Evolutionary conservation across 2,888 invertebrate species (phyloP), one percentile per base, ranked within the genome.

Genomic region (Drosophila birchii): DNA sequence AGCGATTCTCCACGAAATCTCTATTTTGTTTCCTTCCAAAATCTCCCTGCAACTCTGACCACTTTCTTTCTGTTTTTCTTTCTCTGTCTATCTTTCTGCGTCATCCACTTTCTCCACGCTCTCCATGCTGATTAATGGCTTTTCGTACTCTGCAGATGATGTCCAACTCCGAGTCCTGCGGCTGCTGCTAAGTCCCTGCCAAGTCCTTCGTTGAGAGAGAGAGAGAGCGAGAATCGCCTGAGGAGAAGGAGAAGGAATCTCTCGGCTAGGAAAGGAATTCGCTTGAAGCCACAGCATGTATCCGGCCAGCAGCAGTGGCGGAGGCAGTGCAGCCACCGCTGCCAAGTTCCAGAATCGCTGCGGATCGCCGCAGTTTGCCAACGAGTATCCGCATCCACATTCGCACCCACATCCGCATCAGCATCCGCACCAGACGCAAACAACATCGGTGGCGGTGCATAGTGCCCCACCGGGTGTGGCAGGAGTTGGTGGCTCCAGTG

Each of bases 311-410:
- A 81, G 75, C 49, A 84, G 72, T 57, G 53, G 53, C 11, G 64
- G 64, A 63, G 80, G 80, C 75, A 78, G 57, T 56, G 67, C 75
- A 18, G 45, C 74, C n/a, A 45, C 80, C 36, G 74, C 90, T 51
- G 83, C 90, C 64, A 92, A 92, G 77, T 92, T 91, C 78, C 92
- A 92, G 68, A 88, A 91, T 68, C 89, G 92, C 64, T 91, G 92
- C 64, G 88, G 91, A 56, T 93, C 93, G 74, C 93, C 94, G 66
- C 93, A 94, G 68, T 93, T 93, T 93, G 94, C 96, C 93, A 95
- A 95, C 79, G 95, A 95, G 74, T 96, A 95, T 92, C 95, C 95
- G 76, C 95, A 79, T 16, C 70, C 68, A 39, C 74, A 58, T 6
- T 60, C 68, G 18, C 60, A 57, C 18, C 61, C 26, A 29, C 62